These are phyloP conservation scores for Venusia cambrica DNA, from an alignment of 2,888 invertebrate species.

Conservation along the genomic window DNA sequence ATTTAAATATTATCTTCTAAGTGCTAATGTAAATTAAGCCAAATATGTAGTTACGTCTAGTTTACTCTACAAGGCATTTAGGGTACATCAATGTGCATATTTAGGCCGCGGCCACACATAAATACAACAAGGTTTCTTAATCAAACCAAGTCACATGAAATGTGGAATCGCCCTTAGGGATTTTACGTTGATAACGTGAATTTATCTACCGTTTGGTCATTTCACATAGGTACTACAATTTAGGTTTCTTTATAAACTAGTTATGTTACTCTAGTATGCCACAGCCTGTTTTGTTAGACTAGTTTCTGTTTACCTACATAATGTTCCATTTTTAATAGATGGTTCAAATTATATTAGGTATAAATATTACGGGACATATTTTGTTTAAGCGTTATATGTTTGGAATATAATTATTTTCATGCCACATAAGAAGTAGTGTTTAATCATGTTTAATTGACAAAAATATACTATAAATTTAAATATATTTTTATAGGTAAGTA, in stretches of 20 bases:
- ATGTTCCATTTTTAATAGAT: slow-evolving; percentile 2
- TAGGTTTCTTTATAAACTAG: slow-evolving; percentile 15
- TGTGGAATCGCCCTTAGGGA: slow-evolving; percentile 18
- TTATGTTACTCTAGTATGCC: slow-evolving; percentile 23
- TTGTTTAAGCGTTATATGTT: too few species aligned
- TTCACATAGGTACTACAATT: slow-evolving; percentile 22
- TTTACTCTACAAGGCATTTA: slow-evolving; percentile 37
- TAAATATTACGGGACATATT: too few species aligned
- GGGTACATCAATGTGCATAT: slow-evolving; percentile 32
- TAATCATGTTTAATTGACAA: too few species aligned
- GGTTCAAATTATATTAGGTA: too few species aligned
- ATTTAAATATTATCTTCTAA: slow-evolving; percentile 12
- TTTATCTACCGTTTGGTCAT: slow-evolving; percentile 24
- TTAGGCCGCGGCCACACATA: slow-evolving; percentile 18
- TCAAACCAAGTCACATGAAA: slow-evolving; percentile 6
- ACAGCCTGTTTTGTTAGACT: slow-evolving; percentile 29
- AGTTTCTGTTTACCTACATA: slow-evolving; percentile 9
- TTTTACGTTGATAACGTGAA: slow-evolving; percentile 22
- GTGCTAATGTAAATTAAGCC: slow-evolving; percentile 31
- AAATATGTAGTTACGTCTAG: slow-evolving; percentile 24
- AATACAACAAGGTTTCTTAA: too few species aligned
- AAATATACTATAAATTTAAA: too few species aligned
- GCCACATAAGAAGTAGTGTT: too few species aligned
- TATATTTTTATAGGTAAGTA: slow-evolving; percentile 1
- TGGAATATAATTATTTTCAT: too few species aligned